Conservation (phyloP, 2,113 vertebrate species). For the Cnemophilus loriae region DNA sequence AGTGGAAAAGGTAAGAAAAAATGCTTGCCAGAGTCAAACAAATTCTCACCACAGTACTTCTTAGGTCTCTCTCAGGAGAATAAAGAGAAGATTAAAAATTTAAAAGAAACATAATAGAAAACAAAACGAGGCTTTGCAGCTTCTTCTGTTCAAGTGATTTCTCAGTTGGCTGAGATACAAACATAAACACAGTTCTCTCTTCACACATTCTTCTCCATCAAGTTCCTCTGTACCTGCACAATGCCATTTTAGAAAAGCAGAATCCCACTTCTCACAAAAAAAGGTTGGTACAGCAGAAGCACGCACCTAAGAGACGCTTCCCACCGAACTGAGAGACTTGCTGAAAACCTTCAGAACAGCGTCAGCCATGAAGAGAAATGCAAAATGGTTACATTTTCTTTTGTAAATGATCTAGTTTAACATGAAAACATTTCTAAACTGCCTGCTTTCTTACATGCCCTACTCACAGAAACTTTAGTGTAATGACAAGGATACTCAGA, state of each 20-base stretch:
- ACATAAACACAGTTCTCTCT: neutral
- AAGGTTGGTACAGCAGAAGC: neutral
- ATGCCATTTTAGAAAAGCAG: neutral
- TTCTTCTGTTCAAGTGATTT: neutral
- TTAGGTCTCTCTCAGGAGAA: neutral
- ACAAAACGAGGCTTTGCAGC: neutral
- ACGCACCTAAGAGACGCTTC: neutral
- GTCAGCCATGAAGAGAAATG: neutral
- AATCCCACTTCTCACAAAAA: neutral
- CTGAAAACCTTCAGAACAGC: neutral
- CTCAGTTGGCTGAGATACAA: neutral
- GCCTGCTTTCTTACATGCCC: neutral
- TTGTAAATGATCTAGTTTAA: neutral
- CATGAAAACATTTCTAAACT: neutral
- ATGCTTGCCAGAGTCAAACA: neutral
- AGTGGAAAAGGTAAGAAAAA: neutral
- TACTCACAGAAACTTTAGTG: neutral
- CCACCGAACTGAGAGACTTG: neutral
- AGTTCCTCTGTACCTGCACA: neutral
- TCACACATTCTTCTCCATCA: neutral
- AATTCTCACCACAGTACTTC: neutral
- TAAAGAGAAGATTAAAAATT: neutral
- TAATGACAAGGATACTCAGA: neutral
- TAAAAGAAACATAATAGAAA: neutral
- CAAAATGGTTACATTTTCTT: neutral